Evolutionary conservation across 2,113 vertebrate genomes (phyloP).

Genomic region (Morone chrysops): DNA sequence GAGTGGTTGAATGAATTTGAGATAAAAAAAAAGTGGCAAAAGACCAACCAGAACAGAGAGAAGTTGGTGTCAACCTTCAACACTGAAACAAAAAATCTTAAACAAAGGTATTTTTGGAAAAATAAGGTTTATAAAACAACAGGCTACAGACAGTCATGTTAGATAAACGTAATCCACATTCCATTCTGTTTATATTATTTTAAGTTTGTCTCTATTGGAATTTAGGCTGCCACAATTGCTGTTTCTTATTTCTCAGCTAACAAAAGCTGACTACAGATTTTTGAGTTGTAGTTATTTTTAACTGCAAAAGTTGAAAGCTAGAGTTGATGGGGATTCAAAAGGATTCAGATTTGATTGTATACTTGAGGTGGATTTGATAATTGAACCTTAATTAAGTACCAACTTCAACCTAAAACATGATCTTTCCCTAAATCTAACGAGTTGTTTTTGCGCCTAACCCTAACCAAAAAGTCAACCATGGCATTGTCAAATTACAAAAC

Average conservation of each 20-base stretch:
- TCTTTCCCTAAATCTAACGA: background rate
- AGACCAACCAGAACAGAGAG: background rate
- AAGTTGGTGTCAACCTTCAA: background rate
- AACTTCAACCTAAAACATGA: background rate
- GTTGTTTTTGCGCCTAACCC: no score
- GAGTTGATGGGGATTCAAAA: background rate
- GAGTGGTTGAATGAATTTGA: no score
- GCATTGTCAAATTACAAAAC: background rate
- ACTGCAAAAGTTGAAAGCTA: background rate
- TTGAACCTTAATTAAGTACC: background rate
- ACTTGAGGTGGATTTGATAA: background rate
- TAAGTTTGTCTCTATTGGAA: background rate
- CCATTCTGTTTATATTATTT: background rate
- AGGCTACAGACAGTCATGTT: background rate
- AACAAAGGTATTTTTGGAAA: background rate
- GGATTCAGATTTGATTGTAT: no score
- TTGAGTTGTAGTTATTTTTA: background rate
- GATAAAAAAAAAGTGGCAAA: no score
- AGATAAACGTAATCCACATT: background rate
- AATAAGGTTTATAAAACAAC: background rate
- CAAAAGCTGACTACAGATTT: background rate
- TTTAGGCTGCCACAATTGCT: background rate
- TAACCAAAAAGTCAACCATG: background rate
- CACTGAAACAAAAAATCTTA: background rate
- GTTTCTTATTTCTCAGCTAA: background rate